Evolutionary conservation across 2,797 vertebrate genomes (phyloP), one percentile per base, ranked within the genome.

Genomic region (Anomalospiza imberbis): DNA sequence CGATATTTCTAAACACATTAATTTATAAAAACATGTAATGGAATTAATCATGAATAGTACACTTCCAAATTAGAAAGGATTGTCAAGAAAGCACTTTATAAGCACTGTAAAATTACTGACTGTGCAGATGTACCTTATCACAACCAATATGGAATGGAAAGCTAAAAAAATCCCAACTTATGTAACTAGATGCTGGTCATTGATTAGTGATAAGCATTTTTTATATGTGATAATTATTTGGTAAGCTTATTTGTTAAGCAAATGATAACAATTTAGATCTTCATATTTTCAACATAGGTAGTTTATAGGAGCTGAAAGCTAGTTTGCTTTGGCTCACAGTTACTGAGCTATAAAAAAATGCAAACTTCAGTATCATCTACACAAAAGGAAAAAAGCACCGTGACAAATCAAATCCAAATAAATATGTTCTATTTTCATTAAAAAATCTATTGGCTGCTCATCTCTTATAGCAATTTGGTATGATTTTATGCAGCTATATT

Each of bases 151-250:
- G 1, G 10, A 65, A 85, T 0, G 0, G 24, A 62, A 87, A 85
- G 17, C 5, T 20, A 62, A 29, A 51, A 50, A 44, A 34, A n/a
- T 10, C 5, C 57, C 3, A 38, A 31, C 2, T 32, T 61, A 29
- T 0, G 1, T 17, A 73, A 50, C 14, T 67, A 44, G 28, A 57
- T 48, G 25, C 5, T 9, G 5, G 11, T 34, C 22, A 15, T 5
- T 45, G 16, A 53, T 12, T 29, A 85, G 25, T 20, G 5, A 25
- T 4, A 78, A 72, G 3, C 3, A 26, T 17, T 65, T 61, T 60
- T 47, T 7, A 12, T 10, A 48, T 65, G 10, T n/a, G 4, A 2
- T 28, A 73, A 55, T 16, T 9, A 72, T 17, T 24, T 40, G 2
- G 24, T 36, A 83, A 29, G 6, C 24, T 51, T 38, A 78, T 54